Percentiles rank a stretch among this genome's conserved stretches.
Evolutionary conservation across 2,888 invertebrate genomes (phyloP).

Genomic region (Cerceris rybyensis): DNA sequence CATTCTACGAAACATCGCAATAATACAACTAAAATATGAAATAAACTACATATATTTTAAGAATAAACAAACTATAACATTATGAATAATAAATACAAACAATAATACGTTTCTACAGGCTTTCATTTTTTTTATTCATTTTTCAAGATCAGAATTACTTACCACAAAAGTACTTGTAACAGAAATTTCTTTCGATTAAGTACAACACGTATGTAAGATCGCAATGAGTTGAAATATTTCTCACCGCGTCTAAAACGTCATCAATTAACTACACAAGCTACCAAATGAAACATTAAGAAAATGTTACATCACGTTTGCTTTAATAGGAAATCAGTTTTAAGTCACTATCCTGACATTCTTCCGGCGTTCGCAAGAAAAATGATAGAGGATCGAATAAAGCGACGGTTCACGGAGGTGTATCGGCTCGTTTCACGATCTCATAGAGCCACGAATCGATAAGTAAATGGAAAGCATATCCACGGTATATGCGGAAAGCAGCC

Average conservation of each 20-base stretch:
- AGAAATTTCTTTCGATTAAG: too few relatives aligned
- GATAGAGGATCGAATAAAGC: conserved; percentile 10
- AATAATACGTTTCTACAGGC: too few relatives aligned
- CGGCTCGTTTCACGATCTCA: conserved; percentile 33
- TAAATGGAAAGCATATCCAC: conserved; percentile 53
- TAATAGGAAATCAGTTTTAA: conserved; percentile 27
- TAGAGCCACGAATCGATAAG: conserved; percentile 56
- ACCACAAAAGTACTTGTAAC: too few relatives aligned
- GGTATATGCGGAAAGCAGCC: conserved; percentile 34
- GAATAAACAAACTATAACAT: too few relatives aligned
- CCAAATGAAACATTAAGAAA: neutral
- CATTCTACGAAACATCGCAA: too few relatives aligned
- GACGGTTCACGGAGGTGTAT: conserved; percentile 26
- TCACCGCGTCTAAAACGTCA: neutral
- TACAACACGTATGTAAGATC: too few relatives aligned
- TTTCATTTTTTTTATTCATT: too few relatives aligned
- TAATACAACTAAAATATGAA: too few relatives aligned
- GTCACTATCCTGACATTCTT: conserved; percentile 22
- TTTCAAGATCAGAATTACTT: too few relatives aligned
- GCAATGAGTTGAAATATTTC: too few relatives aligned
- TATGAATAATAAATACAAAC: too few relatives aligned
- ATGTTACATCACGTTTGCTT: conserved; percentile 11
- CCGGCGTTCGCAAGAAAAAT: conserved; percentile 33
- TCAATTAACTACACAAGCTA: neutral
- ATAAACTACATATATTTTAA: too few relatives aligned